A percentile compares a stretch with the other conserved stretches of the same genome.
Evolutionary conservation across 2,797 vertebrate genomes (phyloP).

Genomic region (Pseudotriccus pelzelni): DNA sequence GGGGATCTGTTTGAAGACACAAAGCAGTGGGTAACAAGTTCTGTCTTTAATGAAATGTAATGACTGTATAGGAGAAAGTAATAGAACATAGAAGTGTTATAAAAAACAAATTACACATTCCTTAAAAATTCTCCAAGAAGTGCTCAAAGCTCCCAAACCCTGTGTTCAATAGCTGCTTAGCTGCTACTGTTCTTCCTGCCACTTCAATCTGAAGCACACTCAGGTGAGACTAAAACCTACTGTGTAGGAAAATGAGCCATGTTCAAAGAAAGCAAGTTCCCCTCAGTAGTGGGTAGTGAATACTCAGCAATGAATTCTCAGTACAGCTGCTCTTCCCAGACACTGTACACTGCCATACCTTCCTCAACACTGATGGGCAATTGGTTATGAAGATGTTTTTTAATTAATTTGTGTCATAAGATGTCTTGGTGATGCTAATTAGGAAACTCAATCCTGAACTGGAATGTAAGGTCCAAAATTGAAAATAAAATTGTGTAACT

Average conservation of each 20-base stretch:
- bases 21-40: not conserved
- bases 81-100: not conserved
- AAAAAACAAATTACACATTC: not conserved
- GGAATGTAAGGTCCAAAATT: not conserved
- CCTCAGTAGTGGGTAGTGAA: not conserved
- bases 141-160: not conserved
- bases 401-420: not conserved
- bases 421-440: not conserved
- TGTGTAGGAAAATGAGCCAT: not conserved
- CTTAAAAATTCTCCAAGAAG: not conserved
- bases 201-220: not conserved
- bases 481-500: not conserved
- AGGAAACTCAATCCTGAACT: not conserved
- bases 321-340: not conserved
- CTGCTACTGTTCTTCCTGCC: not conserved
- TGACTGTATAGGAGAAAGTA: not conserved
- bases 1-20: slow-evolving; percentile 69
- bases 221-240: not conserved
- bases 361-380: not conserved
- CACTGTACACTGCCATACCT: not conserved
- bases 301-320: not conserved
- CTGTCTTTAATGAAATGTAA: not conserved
- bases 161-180: not conserved
- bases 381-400: not conserved
- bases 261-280: not conserved